Conservation (phyloP, 2,113 vertebrate genomes). For the Oryzias curvinotus region DNA sequence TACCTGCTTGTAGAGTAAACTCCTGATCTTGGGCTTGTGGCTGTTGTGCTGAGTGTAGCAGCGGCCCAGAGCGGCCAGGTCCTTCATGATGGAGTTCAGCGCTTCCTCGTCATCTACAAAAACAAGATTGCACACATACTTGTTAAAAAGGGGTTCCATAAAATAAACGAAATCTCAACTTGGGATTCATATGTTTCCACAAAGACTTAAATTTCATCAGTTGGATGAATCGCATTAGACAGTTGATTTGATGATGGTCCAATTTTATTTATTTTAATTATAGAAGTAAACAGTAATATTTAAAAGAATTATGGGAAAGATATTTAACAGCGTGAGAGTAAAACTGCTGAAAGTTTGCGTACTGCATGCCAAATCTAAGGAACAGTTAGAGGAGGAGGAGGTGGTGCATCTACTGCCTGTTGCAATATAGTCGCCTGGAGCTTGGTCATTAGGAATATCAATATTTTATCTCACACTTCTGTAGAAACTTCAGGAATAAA, state of each 20-base stretch:
- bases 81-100: constrained; percentile 92
- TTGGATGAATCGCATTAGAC: too few species aligned
- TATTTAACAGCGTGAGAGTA: background rate
- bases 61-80: constrained; percentile 86
- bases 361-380: constrained; percentile 18
- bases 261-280: too few species aligned
- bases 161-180: background rate
- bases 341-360: constrained; percentile 1
- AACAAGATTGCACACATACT: constrained; percentile 5
- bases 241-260: too few species aligned
- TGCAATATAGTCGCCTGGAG: constrained; percentile 9
- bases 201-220: too few species aligned
- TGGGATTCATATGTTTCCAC: too few species aligned
- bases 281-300: too few species aligned
- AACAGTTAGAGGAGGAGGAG: constrained; percentile 1
- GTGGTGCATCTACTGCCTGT: constrained; percentile 9
- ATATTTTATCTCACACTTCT: constrained; percentile 20
- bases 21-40: constrained; percentile 83
- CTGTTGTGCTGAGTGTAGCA: constrained; percentile 81
- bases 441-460: constrained; percentile 31
- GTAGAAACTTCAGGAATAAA: constrained; percentile 25
- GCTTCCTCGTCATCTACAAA: constrained; percentile 87
- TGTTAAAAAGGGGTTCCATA: background rate
- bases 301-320: too few species aligned
- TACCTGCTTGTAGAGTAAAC: constrained; percentile 84